Evolutionary conservation across 2,113 vertebrate species (phyloP), one percentile per base, ranked within the genome.

Genomic region (Desmodus rotundus): DNA sequence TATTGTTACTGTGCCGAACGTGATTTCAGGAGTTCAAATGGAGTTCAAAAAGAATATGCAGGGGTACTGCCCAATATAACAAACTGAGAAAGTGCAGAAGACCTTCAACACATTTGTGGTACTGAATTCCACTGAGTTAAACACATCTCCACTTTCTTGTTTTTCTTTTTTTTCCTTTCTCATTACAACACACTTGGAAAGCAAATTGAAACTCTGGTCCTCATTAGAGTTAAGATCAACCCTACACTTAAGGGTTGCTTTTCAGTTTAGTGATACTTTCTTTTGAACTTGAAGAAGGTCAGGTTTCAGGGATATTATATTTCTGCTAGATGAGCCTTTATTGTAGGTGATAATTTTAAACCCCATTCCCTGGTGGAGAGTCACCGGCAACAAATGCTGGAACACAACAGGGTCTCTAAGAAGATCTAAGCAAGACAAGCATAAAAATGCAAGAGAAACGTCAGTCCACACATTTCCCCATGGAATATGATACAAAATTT

Each of bases 221-320:
- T 92, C 67, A 38, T 67, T 56, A 65, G 41, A 63, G 58, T 72
- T 11, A 41, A 54, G 9, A 65, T 85, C 45, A 93, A 82, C n/a
- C 16, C 52, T 47, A 38, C 26, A 20, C 8, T n/a, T 28, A 85
- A 87, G 52, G 38, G 92, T 93, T 92, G 90, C 52, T 61, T 96
- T 96, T 88, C 89, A 92, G n/a, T 41, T 77, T 85, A 63, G 17
- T 52, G 80, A 89, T 83, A 41, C 19, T 74, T 15, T 90, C 43
- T 61, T 97, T 89, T 93, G 74, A 96, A 85, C 33, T 95, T 95
- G n/a, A 85, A 91, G 24, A 87, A 78, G 61, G 33, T 95, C 80
- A 94, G 9, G 16, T 93, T 97, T 92, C 54, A 89, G 33, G 10
- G 76, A 88, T 95, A 96, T 95, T 90, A 77, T 36, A 83, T 97